Evolutionary conservation across 2,888 invertebrate genomes (phyloP).

Genomic region (Oxytorus armatus): DNA sequence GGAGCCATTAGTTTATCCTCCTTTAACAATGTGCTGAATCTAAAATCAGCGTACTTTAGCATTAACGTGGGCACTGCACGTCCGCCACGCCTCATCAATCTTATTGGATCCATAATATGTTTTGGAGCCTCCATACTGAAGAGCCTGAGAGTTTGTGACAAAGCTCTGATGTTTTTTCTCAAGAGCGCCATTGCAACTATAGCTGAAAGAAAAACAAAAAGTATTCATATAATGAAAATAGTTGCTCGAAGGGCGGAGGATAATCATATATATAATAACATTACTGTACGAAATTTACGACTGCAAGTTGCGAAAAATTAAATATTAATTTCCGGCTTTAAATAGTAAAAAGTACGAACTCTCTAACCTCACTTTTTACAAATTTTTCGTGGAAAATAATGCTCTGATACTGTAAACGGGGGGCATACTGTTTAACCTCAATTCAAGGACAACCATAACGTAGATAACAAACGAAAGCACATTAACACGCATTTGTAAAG

Average conservation of each 20-base stretch:
- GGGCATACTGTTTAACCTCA: too few species aligned
- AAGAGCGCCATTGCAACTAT: slow-evolving; percentile 42
- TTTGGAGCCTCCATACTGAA: slow-evolving; percentile 1
- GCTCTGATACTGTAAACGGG: too few species aligned
- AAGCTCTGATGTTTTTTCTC: slow-evolving; percentile 11
- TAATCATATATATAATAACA: too few species aligned
- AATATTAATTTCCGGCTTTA: too few species aligned
- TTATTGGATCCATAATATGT: not conserved
- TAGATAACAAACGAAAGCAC: too few species aligned
- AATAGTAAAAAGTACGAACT: too few species aligned
- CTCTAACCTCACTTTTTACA: slow-evolving; percentile 3
- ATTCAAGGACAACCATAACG: too few species aligned
- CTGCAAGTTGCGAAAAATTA: too few species aligned
- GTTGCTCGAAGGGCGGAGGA: too few species aligned
- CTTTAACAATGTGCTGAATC: slow-evolving; percentile 1
- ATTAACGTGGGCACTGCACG: not conserved
- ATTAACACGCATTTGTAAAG: too few species aligned
- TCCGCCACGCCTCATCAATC: not conserved
- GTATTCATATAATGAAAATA: not conserved
- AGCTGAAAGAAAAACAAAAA: slow-evolving; percentile 4
- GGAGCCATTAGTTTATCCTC: not conserved
- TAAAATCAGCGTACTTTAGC: slow-evolving; percentile 23
- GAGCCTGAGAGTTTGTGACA: not conserved
- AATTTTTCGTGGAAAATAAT: not conserved
- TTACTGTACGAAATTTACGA: not conserved